A percentile compares a stretch with the other conserved stretches of the same genome.
These are phyloP conservation scores for Anarsia innoxiella DNA, from an alignment of 2,888 invertebrate genomes.

Conservation along the genomic window DNA sequence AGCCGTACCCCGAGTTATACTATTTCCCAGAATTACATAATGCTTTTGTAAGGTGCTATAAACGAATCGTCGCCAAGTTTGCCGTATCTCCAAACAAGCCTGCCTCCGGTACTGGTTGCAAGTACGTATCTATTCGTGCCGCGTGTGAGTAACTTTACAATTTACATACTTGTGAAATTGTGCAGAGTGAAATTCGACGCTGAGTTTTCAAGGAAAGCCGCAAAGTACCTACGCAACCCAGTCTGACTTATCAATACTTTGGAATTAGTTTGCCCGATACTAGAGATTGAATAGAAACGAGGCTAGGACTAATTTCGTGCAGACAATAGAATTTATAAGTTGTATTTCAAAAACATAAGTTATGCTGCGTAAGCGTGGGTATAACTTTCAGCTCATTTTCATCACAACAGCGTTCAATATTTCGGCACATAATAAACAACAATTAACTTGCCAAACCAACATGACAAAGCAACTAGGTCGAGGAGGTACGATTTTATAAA, in stretches of 20 bases:
- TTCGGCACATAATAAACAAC: not conserved
- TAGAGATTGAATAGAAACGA: too few species aligned
- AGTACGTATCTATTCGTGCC: not conserved
- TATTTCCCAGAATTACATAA: conserved; percentile 1
- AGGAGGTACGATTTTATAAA: not conserved
- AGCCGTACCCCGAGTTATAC: too few species aligned
- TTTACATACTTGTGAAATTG: conserved; percentile 6
- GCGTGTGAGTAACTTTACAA: conserved; percentile 1
- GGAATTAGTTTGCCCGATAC: too few species aligned
- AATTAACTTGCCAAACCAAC: not conserved
- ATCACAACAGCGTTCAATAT: not conserved
- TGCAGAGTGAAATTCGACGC: not conserved
- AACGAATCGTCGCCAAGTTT: not conserved
- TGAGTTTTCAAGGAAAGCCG: not conserved
- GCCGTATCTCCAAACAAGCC: not conserved
- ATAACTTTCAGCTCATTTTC: too few species aligned
- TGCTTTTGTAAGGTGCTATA: not conserved
- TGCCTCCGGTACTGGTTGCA: not conserved
- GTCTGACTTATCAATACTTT: too few species aligned
- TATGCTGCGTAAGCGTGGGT: too few species aligned
- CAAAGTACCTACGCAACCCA: too few species aligned
- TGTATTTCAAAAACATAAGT: too few species aligned
- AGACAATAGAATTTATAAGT: too few species aligned
- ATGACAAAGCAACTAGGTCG: not conserved
- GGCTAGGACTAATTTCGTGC: too few species aligned